A percentile compares a stretch with the other conserved stretches of the same genome.
Conservation (phyloP, 2,797 vertebrate species). For the Microctenopoma steveboyesi region DNA sequence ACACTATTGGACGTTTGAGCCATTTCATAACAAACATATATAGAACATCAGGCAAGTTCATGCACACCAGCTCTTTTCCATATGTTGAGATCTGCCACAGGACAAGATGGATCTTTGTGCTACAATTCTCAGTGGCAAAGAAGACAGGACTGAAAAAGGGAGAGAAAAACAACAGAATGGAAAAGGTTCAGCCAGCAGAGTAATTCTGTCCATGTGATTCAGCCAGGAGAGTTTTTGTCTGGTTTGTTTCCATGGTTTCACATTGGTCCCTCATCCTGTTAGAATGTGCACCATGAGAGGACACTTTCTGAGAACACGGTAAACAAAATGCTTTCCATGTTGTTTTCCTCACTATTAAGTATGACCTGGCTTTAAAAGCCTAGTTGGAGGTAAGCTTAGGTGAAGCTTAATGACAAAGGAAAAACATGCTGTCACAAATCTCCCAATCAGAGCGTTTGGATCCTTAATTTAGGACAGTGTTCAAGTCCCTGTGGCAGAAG, state of each 20-base stretch:
- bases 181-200: conserved; percentile 49
- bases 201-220: conserved; percentile 67
- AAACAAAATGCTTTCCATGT: conserved; percentile 8
- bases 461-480: neutral
- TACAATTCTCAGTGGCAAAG: conserved; percentile 4
- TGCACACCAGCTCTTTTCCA: neutral
- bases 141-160: conserved; percentile 10
- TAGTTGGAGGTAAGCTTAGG: neutral
- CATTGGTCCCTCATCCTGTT: conserved; percentile 52
- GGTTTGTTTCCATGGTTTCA: conserved; percentile 78
- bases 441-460: neutral
- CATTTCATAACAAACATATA: neutral
- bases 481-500: neutral
- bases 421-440: neutral
- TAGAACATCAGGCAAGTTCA: neutral
- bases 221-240: conserved; percentile 54
- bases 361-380: neutral
- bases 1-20: neutral
- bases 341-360: neutral
- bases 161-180: conserved; percentile 51
- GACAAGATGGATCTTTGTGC: neutral
- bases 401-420: neutral
- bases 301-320: conserved; percentile 60
- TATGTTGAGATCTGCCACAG: neutral
- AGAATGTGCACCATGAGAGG: conserved; percentile 45